Conservation (phyloP, 1,140 invertebrate species). For the Gonioctena quinquepunctata region DNA sequence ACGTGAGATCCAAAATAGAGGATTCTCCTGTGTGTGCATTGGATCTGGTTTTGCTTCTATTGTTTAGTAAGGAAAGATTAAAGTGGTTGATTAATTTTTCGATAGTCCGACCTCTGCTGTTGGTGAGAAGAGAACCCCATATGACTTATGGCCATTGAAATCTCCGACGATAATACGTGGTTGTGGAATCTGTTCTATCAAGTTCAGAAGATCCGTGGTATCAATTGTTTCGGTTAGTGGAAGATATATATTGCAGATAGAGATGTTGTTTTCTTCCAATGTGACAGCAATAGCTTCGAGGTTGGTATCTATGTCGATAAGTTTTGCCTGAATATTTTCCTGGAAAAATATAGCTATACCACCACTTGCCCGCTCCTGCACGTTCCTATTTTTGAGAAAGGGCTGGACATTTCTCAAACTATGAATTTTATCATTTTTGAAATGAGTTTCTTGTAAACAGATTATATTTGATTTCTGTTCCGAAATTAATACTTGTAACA, state of each 20-base stretch:
- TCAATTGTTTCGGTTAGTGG: constrained; percentile 4
- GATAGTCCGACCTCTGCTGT: background rate
- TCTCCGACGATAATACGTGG: background rate
- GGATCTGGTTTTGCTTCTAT: background rate
- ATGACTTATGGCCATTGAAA: background rate
- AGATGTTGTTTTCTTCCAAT: background rate
- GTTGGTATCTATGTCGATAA: constrained; percentile 3
- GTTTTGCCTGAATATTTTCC: background rate
- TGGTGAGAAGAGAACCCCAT: background rate
- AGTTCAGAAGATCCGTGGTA: background rate
- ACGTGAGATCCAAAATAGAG: constrained; percentile 5
- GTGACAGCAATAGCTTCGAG: constrained; percentile 3
- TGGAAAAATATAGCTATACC: background rate
- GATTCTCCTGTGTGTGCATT: constrained; percentile 2
- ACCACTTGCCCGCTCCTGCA: background rate
- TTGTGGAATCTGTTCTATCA: background rate
- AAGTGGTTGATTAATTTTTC: background rate
- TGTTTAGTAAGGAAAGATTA: background rate
- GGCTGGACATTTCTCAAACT: constrained; percentile 7
- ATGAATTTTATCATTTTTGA: background rate
- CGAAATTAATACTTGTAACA: constrained; percentile 2
- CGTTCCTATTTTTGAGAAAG: background rate
- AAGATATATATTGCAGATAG: constrained; percentile 12
- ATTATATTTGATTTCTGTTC: constrained; percentile 2
- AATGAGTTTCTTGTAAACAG: constrained; percentile 17